Percentiles rank a stretch among this genome's conserved stretches.
Conservation (phyloP, 2,113 vertebrate genomes). For the Fregata magnificens region DNA sequence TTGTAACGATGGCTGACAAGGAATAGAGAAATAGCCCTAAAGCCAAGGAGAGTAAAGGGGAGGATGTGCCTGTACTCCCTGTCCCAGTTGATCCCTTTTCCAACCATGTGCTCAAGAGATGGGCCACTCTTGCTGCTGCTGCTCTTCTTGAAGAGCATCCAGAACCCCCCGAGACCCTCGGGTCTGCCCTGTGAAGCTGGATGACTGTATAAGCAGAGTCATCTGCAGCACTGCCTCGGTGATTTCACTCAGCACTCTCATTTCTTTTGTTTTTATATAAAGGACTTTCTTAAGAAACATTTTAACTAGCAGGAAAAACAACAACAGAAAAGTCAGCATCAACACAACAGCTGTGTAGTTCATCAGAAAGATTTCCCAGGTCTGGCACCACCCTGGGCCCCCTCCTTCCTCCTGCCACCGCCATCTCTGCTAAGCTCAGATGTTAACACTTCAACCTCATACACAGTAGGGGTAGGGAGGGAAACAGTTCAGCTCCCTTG, state of each 20-base stretch:
- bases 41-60: background rate
- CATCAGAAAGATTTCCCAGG: background rate
- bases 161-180: background rate
- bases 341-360: background rate
- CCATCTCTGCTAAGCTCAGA: background rate
- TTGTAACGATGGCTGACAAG: background rate
- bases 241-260: background rate
- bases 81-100: background rate
- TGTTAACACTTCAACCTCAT: background rate
- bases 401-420: background rate
- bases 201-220: background rate
- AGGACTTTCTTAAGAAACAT: background rate
- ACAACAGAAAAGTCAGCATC: background rate
- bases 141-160: background rate
- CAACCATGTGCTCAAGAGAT: background rate
- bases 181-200: background rate
- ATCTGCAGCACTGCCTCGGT: background rate
- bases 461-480: background rate
- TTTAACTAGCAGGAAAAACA: background rate
- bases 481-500: background rate
- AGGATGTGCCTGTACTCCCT: background rate
- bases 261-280: background rate
- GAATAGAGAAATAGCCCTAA: background rate
- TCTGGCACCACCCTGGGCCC: background rate
- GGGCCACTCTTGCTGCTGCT: background rate